A percentile compares a stretch with the other conserved stretches of the same genome.
These are phyloP conservation scores for Oligia fasciuncula DNA, from an alignment of 2,888 invertebrate species.

Conservation along the genomic window DNA sequence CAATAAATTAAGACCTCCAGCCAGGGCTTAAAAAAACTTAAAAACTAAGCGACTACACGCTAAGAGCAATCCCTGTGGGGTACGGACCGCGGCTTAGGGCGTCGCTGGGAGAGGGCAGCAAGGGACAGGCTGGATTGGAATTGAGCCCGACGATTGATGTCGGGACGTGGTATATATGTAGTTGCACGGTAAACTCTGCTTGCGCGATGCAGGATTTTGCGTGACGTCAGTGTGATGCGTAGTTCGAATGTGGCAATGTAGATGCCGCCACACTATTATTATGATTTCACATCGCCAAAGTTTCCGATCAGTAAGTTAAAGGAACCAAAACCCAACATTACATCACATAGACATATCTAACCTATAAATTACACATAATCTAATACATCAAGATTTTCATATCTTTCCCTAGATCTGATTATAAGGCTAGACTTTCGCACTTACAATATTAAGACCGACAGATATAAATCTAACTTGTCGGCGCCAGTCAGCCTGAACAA, in stretches of 20 bases:
- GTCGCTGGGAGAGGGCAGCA: too few species aligned
- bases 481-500: conserved; percentile 49
- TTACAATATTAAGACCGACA: conserved; percentile 53
- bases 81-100: too few species aligned
- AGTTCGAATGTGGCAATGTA: neutral
- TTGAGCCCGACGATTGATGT: neutral
- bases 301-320: neutral
- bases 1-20: too few species aligned
- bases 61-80: too few species aligned
- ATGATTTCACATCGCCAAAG: neutral
- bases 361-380: conserved; percentile 9
- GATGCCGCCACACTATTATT: neutral
- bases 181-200: neutral
- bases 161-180: neutral
- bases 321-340: neutral
- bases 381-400: conserved; percentile 28
- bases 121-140: too few species aligned
- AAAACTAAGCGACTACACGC: too few species aligned
- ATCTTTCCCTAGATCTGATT: conserved; percentile 46
- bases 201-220: neutral
- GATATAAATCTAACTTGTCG: conserved; percentile 56
- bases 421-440: conserved; percentile 47
- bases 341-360: too few species aligned
- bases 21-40: too few species aligned
- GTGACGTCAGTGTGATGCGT: neutral